Conservation (phyloP, 1,140 invertebrate species). For the Thereuonema tuberculata region DNA sequence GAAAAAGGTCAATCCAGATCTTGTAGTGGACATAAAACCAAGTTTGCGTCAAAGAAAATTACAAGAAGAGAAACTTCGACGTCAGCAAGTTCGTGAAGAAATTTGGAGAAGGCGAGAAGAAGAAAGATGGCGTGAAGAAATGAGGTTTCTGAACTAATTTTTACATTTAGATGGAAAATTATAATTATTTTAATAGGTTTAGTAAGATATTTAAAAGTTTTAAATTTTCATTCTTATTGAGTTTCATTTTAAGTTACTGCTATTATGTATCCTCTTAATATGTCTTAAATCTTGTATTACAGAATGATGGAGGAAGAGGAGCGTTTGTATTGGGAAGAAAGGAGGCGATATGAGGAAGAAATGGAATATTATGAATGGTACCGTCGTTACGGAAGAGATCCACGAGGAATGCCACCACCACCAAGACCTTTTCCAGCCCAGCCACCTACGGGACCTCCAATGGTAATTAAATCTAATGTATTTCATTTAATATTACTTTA, state of each 20-base stretch:
- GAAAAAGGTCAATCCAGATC: constrained; percentile 67
- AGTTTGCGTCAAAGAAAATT: constrained; percentile 71
- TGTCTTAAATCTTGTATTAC: no score
- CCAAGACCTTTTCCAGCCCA: constrained; percentile 32
- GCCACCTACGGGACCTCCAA: constrained; percentile 37
- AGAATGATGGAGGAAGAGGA: constrained; percentile 55
- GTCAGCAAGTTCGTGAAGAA: constrained; percentile 38
- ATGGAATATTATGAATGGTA: constrained; percentile 69
- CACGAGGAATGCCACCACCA: constrained; percentile 24
- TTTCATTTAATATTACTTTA: no score
- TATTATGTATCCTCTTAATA: no score
- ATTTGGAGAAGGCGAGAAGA: constrained; percentile 27
- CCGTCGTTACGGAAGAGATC: constrained; percentile 49
- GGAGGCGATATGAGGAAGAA: constrained; percentile 61
- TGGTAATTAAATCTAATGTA: constrained; percentile 29
- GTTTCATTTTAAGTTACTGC: no score
- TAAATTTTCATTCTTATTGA: no score
- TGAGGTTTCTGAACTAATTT: constrained; percentile 21
- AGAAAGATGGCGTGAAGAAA: constrained; percentile 28
- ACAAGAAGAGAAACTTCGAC: constrained; percentile 69
- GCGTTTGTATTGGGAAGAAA: constrained; percentile 76
- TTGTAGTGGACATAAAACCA: constrained; percentile 91
- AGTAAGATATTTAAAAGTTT: neutral
- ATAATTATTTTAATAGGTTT: no score
- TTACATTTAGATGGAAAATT: neutral